A percentile compares a stretch with the other conserved stretches of the same genome.
phyloP scores from a whole-genome alignment of 2,113 vertebrate species.

The Neofelis nebulosa region DNA sequence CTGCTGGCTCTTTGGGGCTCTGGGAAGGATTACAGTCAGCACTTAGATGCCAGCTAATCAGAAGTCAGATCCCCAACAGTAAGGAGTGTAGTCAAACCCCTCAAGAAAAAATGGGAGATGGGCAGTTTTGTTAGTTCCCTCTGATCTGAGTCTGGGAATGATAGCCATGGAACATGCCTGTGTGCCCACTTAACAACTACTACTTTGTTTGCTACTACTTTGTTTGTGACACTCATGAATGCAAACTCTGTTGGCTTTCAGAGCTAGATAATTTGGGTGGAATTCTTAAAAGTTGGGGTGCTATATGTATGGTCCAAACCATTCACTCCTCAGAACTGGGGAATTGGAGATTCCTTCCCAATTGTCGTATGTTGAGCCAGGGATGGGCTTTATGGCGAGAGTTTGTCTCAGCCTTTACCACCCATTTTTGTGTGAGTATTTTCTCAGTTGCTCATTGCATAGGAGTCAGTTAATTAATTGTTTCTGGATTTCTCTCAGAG shows the following conservation, averaged over 20 bases:
- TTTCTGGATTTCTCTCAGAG: neutral
- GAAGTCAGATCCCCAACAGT: neutral
- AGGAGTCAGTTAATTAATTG: neutral
- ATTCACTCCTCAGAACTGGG: neutral
- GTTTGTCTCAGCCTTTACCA: neutral
- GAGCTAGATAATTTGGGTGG: neutral
- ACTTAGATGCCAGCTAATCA: neutral
- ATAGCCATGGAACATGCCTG: neutral
- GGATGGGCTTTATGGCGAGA: neutral
- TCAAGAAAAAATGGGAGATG: neutral
- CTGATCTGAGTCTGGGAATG: neutral
- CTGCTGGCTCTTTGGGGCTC: neutral
- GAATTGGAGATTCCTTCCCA: neutral
- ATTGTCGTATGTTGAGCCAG: neutral
- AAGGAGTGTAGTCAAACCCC: neutral
- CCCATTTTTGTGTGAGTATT: neutral
- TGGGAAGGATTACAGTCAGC: neutral
- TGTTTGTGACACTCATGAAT: neutral
- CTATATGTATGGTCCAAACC: too few species aligned
- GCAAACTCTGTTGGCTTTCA: neutral
- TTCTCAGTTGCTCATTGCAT: neutral
- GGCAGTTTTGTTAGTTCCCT: neutral
- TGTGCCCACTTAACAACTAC: neutral
- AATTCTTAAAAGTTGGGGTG: neutral
- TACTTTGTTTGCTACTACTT: neutral